A percentile compares a stretch with the other conserved stretches of the same genome.
phyloP scores from a whole-genome alignment of 2,888 invertebrate species.

The Sicus ferrugineus region DNA sequence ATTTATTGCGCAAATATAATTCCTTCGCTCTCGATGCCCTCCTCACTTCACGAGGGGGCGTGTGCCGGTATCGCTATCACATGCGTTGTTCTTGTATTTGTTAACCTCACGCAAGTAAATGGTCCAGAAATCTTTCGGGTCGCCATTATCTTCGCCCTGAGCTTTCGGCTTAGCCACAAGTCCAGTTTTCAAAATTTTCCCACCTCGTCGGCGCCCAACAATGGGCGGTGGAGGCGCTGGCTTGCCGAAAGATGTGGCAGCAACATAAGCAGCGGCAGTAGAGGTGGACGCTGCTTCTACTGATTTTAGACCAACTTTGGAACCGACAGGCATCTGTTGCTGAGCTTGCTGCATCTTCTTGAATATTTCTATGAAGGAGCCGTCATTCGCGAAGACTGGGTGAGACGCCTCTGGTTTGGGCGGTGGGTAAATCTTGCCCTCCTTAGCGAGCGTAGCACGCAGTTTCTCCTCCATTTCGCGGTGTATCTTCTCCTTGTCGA shows the following conservation, averaged over 20 bases:
- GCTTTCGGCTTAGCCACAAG: conserved; percentile 85
- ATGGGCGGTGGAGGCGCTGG: conserved; percentile 67
- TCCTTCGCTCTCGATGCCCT: too few relatives aligned
- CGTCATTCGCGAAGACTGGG: conserved; percentile 74
- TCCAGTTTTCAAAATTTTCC: conserved; percentile 87
- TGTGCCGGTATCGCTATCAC: conserved; percentile 90
- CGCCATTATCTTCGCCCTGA: conserved; percentile 66
- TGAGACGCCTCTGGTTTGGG: conserved; percentile 72
- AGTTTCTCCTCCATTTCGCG: conserved; percentile 63
- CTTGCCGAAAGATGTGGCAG: conserved; percentile 50
- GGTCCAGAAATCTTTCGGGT: conserved; percentile 89
- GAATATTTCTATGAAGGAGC: conserved; percentile 90
- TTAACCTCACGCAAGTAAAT: conserved; percentile 93
- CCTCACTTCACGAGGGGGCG: conserved; percentile 87
- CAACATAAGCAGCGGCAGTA: conserved; percentile 50
- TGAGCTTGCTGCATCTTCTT: conserved; percentile 77
- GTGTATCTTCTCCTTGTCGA: conserved; percentile 63
- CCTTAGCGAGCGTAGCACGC: conserved; percentile 59
- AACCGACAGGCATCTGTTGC: conserved; percentile 51
- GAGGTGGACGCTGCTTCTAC: conserved; percentile 46
- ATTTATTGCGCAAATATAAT: too few relatives aligned
- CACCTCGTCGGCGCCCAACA: conserved; percentile 85
- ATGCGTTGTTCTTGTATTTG: conserved; percentile 89
- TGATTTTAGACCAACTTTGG: conserved; percentile 28
- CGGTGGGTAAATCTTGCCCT: conserved; percentile 66